Evolutionary conservation across 2,797 vertebrate species (phyloP).

Genomic region (Spondyliosoma cantharus): DNA sequence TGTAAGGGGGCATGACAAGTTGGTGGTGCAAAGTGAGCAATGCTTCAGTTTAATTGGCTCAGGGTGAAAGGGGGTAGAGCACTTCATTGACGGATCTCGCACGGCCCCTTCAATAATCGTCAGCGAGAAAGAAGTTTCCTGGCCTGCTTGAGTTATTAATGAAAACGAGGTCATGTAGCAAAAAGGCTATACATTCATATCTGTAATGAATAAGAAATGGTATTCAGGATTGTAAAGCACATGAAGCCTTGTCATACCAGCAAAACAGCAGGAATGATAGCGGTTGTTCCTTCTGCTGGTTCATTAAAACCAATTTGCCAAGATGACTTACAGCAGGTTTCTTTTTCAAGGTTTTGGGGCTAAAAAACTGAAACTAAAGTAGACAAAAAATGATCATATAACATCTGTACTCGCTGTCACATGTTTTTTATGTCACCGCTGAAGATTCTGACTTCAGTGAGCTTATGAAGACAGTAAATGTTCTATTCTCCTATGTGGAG

Average conservation of each 20-base stretch:
- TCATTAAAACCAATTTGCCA: conserved; percentile 1
- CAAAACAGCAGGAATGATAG: neutral
- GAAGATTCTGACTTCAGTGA: conserved; percentile 44
- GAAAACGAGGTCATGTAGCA: conserved; percentile 25
- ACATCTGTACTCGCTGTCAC: conserved; percentile 1
- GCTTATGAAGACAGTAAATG: conserved; percentile 64
- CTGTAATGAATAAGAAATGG: conserved; percentile 4
- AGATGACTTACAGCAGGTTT: neutral
- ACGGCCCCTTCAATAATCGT: conserved; percentile 38
- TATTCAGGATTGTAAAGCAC: conserved; percentile 1
- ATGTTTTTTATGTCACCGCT: conserved; percentile 25
- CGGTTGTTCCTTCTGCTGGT: neutral
- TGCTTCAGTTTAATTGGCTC: conserved; percentile 65
- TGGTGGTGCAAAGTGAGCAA: conserved; percentile 50
- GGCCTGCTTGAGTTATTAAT: conserved; percentile 6
- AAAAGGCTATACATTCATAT: neutral
- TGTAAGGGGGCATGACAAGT: conserved; percentile 30
- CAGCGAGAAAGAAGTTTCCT: conserved; percentile 10
- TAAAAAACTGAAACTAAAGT: neutral
- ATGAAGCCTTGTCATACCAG: neutral
- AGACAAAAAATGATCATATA: neutral
- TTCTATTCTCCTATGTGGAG: conserved; percentile 61
- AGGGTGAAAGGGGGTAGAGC: conserved; percentile 21
- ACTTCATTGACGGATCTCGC: conserved; percentile 48
- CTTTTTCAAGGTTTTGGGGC: neutral